Percentiles rank a stretch among this genome's conserved stretches.
Evolutionary conservation across 2,797 vertebrate genomes (phyloP).

Genomic region (Enteromius thamalakanensis): DNA sequence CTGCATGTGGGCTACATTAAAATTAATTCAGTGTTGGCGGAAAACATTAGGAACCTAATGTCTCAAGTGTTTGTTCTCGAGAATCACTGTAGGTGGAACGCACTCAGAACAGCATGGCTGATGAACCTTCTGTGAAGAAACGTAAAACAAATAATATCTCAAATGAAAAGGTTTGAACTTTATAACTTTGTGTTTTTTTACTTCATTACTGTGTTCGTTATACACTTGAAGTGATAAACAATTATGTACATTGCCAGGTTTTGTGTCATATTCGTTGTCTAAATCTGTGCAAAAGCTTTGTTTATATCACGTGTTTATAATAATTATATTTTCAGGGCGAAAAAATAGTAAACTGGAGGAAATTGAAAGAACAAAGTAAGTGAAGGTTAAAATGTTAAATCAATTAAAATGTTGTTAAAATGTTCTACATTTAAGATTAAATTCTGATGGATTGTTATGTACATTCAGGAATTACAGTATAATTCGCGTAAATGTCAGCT

Average conservation of each 20-base stretch:
- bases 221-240: not conserved
- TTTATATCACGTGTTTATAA: not conserved
- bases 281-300: not conserved
- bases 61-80: not conserved
- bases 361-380: conserved; percentile 76
- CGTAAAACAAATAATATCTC: conserved; percentile 35
- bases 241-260: accelerated
- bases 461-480: not conserved
- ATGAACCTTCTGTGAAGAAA: conserved; percentile 57
- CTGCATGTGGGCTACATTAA: not conserved
- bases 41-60: conserved; percentile 16
- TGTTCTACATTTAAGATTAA: not conserved
- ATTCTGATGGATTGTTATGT: not conserved
- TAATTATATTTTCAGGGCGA: conserved; percentile 60
- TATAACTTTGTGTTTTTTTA: accelerated
- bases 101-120: conserved; percentile 67
- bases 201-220: not conserved
- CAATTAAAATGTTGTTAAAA: not conserved
- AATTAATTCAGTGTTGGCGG: not conserved
- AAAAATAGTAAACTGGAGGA: conserved; percentile 75
- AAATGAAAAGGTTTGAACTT: conserved; percentile 59
- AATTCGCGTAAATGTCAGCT: not conserved
- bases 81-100: not conserved
- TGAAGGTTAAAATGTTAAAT: conserved; percentile 27
- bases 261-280: not conserved